Evolutionary conservation across 2,113 vertebrate species (phyloP).

Genomic region (Montifringilla adamsi): DNA sequence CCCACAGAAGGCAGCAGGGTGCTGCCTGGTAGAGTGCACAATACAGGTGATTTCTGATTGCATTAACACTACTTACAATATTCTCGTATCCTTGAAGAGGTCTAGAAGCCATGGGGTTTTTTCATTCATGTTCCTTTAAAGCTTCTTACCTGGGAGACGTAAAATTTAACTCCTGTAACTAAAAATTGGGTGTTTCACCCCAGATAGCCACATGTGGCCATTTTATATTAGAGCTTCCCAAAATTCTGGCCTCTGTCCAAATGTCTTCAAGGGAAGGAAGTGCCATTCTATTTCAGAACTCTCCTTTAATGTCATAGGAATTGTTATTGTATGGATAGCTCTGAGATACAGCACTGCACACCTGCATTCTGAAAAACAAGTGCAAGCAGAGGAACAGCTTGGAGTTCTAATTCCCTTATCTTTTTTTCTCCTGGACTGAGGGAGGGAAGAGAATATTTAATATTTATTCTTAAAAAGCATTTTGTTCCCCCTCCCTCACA

Average conservation of each 20-base stretch:
- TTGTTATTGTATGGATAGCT: background rate
- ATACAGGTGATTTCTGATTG: background rate
- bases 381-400: background rate
- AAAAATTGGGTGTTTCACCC: background rate
- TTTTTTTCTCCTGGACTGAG: background rate
- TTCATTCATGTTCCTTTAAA: background rate
- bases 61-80: background rate
- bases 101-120: background rate
- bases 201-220: background rate
- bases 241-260: background rate
- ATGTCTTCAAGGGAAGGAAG: background rate
- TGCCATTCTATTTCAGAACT: background rate
- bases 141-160: background rate
- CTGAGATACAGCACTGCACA: background rate
- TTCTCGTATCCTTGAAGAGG: background rate
- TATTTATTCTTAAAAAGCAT: background rate
- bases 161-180: background rate
- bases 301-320: background rate
- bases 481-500: background rate
- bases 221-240: background rate
- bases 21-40: background rate
- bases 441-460: background rate
- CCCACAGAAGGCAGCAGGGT: background rate
- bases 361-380: background rate
- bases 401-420: background rate